Base-by-base conservation (phyloP, 2,888 invertebrate genomes). In the Drosophila bunnanda region DNA sequence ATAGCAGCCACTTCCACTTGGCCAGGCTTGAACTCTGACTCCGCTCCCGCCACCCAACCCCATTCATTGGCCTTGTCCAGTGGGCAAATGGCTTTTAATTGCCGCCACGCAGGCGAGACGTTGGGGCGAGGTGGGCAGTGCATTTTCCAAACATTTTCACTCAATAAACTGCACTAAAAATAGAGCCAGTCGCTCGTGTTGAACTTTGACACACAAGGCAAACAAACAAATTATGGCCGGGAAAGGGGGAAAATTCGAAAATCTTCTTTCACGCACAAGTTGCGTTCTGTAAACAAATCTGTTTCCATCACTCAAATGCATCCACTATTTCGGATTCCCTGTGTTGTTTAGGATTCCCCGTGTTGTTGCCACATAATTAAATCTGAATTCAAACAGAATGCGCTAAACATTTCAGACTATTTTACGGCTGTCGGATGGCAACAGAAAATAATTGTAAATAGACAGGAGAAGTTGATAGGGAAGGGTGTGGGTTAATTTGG, bases 351-450 rank as follows among this genome's bases (percentile, higher is more conserved):
- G 48, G 32, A 53, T 55, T 39, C 13, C 41, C 46, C 36, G 36
- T 68, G 68, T 78, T 76, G 89, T 84, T 89, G 89, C 89, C 84
- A 89, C 84, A 83, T 88, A 89, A 85, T 89, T 88, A 85, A 85
- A 88, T 89, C 82, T 75, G 75, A 88, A 89, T 77, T 83, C 78
- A 84, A 89, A 84, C 84, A 84, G 77, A 83, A 83, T 77, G 77
- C 38, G 75, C 72, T 80, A 80, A 89, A 87, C 88, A 89, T 81
- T 87, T 89, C 70, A 69, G 76, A 58, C 74, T 67, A 89, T 87
- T 83, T 83, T 83, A 89, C 81, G 78, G 73, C 61, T 61, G 55
- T 65, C 77, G 65, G 66, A 61, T 71, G 71, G 62, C 60, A 61
- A 69, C 75, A 64, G 17, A 65, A 41, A 68, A 50, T 43, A 48